A percentile compares a stretch with the other conserved stretches of the same genome.
phyloP scores from a whole-genome alignment of 1,140 invertebrate species.

The Heliconius hermathena region DNA sequence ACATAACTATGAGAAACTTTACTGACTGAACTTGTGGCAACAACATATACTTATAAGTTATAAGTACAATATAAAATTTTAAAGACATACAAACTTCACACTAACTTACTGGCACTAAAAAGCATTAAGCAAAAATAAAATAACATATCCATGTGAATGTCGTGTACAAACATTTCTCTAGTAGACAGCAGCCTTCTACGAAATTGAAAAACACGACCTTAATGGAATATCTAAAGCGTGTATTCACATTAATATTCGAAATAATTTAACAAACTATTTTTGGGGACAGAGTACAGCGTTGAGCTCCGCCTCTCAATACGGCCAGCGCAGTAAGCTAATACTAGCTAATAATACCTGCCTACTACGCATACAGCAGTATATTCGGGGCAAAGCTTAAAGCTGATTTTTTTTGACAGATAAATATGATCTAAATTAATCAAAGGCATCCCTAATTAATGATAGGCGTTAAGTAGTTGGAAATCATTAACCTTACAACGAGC shows the following conservation, averaged over 20 bases:
- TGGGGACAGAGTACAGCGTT: neutral
- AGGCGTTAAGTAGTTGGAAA: constrained; percentile 23
- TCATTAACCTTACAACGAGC: constrained; percentile 24
- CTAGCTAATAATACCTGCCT: no score
- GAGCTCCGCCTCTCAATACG: neutral
- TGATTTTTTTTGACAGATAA: constrained; percentile 13
- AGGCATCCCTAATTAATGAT: constrained; percentile 18
- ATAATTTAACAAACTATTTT: neutral
- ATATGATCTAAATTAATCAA: constrained; percentile 34
- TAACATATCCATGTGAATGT: neutral
- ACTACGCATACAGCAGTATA: no score
- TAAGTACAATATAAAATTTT: neutral
- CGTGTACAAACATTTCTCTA: neutral
- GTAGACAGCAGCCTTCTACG: neutral
- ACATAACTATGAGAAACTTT: constrained; percentile 13
- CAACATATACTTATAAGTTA: neutral
- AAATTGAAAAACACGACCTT: neutral
- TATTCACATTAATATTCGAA: neutral
- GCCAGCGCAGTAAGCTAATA: no score
- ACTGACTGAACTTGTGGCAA: neutral
- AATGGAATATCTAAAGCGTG: neutral
- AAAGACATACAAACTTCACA: neutral
- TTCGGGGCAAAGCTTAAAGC: neutral
- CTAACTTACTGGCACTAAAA: neutral
- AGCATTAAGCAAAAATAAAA: neutral